Conservation (phyloP, 1,140 invertebrate species). For the Hypsibius dujardini region DNA sequence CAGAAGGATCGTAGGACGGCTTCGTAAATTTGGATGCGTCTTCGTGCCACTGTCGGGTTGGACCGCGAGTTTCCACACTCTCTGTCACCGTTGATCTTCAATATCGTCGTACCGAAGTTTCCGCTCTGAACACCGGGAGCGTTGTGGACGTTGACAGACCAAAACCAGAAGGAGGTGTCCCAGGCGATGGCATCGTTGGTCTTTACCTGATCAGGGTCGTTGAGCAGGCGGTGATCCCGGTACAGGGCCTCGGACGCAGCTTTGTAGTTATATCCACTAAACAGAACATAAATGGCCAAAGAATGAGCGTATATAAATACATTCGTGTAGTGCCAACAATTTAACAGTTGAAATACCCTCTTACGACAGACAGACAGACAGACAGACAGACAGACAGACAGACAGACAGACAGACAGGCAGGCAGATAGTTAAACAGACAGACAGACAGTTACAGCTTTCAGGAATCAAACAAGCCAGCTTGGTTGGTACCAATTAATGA, state of each 20-base stretch:
- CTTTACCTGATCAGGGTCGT: neutral
- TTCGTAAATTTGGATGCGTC: neutral
- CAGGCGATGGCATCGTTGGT: neutral
- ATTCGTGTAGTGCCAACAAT: too few relatives aligned
- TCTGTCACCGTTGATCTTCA: slow-evolving; percentile 19
- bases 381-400: too few relatives aligned
- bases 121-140: slow-evolving; percentile 11
- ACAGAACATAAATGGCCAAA: neutral
- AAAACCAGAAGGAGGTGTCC: slow-evolving; percentile 1
- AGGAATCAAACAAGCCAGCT: too few relatives aligned
- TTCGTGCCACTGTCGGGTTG: neutral
- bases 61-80: neutral
- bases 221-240: neutral
- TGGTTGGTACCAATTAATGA: too few relatives aligned
- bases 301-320: too few relatives aligned
- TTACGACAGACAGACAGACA: neutral
- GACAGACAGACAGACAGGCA: too few relatives aligned
- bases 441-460: too few relatives aligned
- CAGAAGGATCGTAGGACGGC: neutral
- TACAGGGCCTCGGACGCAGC: neutral
- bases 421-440: too few relatives aligned
- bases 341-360: too few relatives aligned
- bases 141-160: slow-evolving; percentile 21
- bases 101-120: slow-evolving; percentile 17
- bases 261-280: neutral